A percentile compares a stretch with the other conserved stretches of the same genome.
These are phyloP conservation scores for Gymnothorax reevesii DNA, from an alignment of 2,797 vertebrate genomes.

Conservation along the genomic window DNA sequence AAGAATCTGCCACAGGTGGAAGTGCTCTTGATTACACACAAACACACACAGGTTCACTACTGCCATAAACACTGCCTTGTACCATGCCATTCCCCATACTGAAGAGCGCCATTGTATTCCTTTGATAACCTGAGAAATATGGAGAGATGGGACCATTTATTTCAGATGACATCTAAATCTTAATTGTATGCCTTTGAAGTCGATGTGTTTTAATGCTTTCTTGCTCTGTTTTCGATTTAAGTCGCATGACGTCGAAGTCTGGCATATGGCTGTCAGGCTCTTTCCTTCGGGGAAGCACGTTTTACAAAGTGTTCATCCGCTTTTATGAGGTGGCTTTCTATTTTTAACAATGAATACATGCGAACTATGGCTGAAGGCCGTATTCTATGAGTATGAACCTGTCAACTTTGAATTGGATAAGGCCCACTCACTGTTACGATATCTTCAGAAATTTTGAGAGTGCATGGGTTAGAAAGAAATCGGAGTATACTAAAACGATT, in stretches of 20 bases:
- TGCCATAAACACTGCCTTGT: background rate
- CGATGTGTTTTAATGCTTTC: background rate
- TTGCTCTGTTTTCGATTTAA: background rate
- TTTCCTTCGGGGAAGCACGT: background rate
- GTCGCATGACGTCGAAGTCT: conserved; percentile 1
- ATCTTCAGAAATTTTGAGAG: background rate
- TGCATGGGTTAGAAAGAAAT: background rate
- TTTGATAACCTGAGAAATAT: background rate
- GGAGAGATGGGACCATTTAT: background rate
- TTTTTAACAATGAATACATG: background rate
- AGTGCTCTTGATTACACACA: background rate
- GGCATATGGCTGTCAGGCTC: background rate
- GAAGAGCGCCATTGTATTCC: background rate
- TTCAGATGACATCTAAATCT: background rate
- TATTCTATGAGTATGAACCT: background rate
- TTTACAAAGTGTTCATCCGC: background rate
- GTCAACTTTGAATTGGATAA: background rate
- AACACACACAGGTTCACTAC: background rate
- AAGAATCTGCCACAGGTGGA: background rate
- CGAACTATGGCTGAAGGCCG: background rate
- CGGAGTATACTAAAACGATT: background rate
- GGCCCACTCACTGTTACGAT: background rate
- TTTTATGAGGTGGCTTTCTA: background rate
- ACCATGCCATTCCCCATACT: background rate
- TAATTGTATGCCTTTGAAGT: background rate